Evolutionary conservation across 2,113 vertebrate species (phyloP).

Genomic region (Raja brachyura): DNA sequence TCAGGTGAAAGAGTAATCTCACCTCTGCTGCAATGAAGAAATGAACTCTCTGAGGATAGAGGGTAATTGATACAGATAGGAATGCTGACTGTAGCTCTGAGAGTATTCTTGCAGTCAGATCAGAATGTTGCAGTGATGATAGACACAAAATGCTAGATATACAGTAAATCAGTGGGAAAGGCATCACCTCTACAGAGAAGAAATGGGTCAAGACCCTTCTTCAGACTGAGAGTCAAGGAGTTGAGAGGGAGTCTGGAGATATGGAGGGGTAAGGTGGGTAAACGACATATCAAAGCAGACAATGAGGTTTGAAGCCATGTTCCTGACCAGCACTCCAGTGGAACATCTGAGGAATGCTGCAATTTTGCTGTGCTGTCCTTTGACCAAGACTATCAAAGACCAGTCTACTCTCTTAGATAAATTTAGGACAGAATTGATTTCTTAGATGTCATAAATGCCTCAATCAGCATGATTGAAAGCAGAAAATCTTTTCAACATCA

Average conservation of each 20-base stretch:
- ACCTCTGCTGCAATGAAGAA: background rate
- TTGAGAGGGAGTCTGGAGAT: no score
- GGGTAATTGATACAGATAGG: background rate
- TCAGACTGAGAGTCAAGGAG: no score
- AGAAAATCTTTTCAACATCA: background rate
- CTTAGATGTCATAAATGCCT: background rate
- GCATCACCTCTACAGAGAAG: no score
- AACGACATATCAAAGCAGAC: no score
- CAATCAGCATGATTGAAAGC: background rate
- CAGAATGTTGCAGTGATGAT: no score
- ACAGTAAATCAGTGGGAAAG: no score
- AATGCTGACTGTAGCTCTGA: background rate
- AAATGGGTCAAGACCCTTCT: no score
- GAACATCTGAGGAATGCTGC: background rate
- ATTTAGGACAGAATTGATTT: background rate
- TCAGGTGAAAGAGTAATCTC: background rate
- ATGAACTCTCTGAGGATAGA: background rate
- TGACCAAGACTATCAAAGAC: background rate
- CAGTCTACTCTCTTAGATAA: background rate
- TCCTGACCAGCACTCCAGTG: no score
- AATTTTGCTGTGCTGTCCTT: background rate
- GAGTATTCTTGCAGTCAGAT: no score
- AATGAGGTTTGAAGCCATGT: no score
- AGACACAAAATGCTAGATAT: no score
- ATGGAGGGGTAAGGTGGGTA: no score